A percentile compares a stretch with the other conserved stretches of the same genome.
phyloP scores from a whole-genome alignment of 2,113 vertebrate genomes.

The Columbina picui region DNA sequence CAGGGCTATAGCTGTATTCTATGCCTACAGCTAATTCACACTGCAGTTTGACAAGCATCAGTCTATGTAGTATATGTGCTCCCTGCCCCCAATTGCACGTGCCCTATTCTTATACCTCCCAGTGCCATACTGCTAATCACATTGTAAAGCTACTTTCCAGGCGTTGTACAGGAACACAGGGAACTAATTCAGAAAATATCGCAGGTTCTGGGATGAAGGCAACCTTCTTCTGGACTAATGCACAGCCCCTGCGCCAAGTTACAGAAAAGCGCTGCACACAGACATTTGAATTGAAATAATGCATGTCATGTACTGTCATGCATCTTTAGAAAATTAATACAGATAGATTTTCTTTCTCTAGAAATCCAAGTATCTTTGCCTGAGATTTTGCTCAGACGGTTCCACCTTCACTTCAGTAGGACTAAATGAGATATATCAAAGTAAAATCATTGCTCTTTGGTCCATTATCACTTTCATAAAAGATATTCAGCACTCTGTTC shows the following conservation, averaged over 20 bases:
- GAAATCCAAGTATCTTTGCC: background rate
- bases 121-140: background rate
- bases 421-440: background rate
- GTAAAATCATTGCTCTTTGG: background rate
- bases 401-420: background rate
- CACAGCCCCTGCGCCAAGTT: rapidly evolving
- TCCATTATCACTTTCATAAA: background rate
- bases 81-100: rapidly evolving
- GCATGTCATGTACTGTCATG: background rate
- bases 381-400: background rate
- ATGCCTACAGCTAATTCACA: background rate
- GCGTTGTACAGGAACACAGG: background rate
- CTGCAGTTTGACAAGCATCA: background rate
- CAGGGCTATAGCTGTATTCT: background rate
- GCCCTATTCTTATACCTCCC: background rate
- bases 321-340: background rate
- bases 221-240: background rate
- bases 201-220: background rate
- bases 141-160: background rate
- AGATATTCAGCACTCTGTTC: background rate
- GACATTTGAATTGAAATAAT: background rate
- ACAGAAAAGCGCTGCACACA: background rate
- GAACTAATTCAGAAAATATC: background rate
- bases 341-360: background rate
- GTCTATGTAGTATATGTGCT: background rate